Evolutionary conservation across 2,113 vertebrate genomes (phyloP), one percentile per base, ranked within the genome.

Genomic region (Pelecanus crispus): DNA sequence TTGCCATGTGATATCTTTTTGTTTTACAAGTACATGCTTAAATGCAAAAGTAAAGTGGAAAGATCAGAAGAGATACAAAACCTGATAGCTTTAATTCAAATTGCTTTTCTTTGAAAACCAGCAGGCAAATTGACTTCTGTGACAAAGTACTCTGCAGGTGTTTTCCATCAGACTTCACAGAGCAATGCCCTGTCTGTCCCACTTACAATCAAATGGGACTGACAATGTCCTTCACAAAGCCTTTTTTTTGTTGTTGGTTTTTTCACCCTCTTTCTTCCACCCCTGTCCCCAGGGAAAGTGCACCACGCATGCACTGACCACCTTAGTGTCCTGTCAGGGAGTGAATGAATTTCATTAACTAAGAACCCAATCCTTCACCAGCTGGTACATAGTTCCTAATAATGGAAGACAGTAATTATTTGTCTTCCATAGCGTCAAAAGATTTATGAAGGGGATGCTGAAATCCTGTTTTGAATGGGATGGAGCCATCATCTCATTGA

Each of bases 11-110:
- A 28, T 72, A 50, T 31, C 53, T 77, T 95, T 92, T 44, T 94
- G 77, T 80, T 96, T 96, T 85, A 90, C 49, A 94, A 65, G 83
- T 24, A 65, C 38, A 17, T 36, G 45, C 42, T 85, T 89, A 96
- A 87, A 82, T 59, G 84, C 36, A 70, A 50, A 74, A 70, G 34
- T 19, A n/a, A 77, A 96, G 59, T 72, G 36, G 34, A 73, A 85
- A 78, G 74, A 95, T 78, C 83, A 92, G 84, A 92, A 70, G 66
- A 96, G 62, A 58, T 80, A 32, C n/a, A 90, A 93, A 94, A 66
- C 26, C 45, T 6, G 17, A 89, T 45, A 59, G 47, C 36, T 88
- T 88, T 85, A 79, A 82, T 84, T 94, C 62, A 38, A 6, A 77
- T 73, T 25, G 42, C 66, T 94, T 87, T 20, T 70, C 49, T 87